phyloP scores from a whole-genome alignment of 2,888 invertebrate species.

The Brachycybe producta region DNA sequence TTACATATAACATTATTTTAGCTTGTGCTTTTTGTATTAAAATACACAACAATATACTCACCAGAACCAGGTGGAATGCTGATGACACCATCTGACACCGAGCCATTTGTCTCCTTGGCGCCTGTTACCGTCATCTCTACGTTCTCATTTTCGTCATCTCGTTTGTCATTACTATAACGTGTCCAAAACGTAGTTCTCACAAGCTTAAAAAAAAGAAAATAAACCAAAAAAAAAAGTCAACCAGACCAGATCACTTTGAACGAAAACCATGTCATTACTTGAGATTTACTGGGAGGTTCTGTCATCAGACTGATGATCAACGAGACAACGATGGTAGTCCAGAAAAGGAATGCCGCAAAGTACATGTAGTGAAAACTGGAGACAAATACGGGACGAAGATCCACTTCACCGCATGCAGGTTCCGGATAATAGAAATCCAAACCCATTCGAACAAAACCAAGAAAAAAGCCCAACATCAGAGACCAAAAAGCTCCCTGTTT shows the following conservation, averaged over 20 bases:
- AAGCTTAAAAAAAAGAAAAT: not conserved
- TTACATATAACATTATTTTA: too few species aligned
- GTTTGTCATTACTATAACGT: constrained; percentile 1
- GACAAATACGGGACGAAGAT: constrained; percentile 33
- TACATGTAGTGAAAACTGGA: constrained; percentile 38
- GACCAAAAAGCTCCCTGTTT: constrained; percentile 38
- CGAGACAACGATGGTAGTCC: constrained; percentile 29
- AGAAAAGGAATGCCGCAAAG: constrained; percentile 37
- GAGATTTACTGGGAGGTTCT: constrained; percentile 25
- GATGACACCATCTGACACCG: too few species aligned
- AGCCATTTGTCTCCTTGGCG: too few species aligned
- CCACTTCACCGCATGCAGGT: constrained; percentile 35
- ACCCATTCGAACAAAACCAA: constrained; percentile 36
- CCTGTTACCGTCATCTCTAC: constrained; percentile 10
- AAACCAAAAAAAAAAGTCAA: too few species aligned
- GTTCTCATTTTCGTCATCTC: constrained; percentile 8
- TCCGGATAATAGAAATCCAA: constrained; percentile 35
- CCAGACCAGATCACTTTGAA: too few species aligned
- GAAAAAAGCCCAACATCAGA: constrained; percentile 35
- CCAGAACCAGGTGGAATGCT: too few species aligned
- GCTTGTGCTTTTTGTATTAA: too few species aligned
- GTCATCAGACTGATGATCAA: constrained; percentile 30
- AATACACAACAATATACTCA: too few species aligned
- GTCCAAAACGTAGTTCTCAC: constrained; percentile 12
- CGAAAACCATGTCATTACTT: constrained; percentile 23